A percentile compares a stretch with the other conserved stretches of the same genome.
These are phyloP conservation scores for Loripinus fragilis DNA, from an alignment of 2,888 invertebrate species.

Conservation along the genomic window DNA sequence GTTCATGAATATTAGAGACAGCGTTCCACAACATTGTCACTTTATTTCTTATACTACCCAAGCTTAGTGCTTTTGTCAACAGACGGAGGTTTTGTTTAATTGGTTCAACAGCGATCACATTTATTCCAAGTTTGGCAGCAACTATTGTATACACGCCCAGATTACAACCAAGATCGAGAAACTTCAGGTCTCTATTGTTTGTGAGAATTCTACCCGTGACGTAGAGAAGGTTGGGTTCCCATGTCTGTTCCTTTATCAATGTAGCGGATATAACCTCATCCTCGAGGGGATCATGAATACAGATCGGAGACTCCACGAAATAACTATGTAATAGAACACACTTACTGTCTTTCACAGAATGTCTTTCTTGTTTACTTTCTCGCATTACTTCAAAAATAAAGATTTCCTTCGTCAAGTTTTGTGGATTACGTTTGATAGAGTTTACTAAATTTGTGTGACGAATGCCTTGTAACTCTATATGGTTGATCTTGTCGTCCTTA, in stretches of 20 bases:
- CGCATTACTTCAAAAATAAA: slow-evolving; percentile 14
- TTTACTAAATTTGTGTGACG: not conserved
- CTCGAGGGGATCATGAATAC: slow-evolving; percentile 58
- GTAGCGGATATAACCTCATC: slow-evolving; percentile 64
- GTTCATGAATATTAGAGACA: slow-evolving; percentile 61
- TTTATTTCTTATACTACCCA: slow-evolving; percentile 50
- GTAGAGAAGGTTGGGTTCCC: slow-evolving; percentile 68
- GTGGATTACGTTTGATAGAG: not conserved
- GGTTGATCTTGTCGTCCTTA: not conserved
- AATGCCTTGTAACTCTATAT: not conserved
- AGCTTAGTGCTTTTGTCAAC: slow-evolving; percentile 59
- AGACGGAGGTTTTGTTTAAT: slow-evolving; percentile 54
- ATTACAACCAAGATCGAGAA: slow-evolving; percentile 69
- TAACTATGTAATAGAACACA: slow-evolving; percentile 54
- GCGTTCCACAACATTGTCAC: slow-evolving; percentile 70
- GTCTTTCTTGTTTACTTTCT: slow-evolving; percentile 5
- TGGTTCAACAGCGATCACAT: slow-evolving; percentile 64
- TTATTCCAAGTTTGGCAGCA: slow-evolving; percentile 60
- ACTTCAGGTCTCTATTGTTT: slow-evolving; percentile 51
- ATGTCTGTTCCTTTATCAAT: slow-evolving; percentile 56
- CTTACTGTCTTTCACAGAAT: slow-evolving; percentile 16
- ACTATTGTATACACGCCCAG: slow-evolving; percentile 67
- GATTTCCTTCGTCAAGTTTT: slow-evolving; percentile 6
- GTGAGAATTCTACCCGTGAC: slow-evolving; percentile 55
- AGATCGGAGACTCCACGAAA: slow-evolving; percentile 60